Base-by-base conservation (phyloP, 2,888 invertebrate species). In the Acanthopleura granulata region DNA sequence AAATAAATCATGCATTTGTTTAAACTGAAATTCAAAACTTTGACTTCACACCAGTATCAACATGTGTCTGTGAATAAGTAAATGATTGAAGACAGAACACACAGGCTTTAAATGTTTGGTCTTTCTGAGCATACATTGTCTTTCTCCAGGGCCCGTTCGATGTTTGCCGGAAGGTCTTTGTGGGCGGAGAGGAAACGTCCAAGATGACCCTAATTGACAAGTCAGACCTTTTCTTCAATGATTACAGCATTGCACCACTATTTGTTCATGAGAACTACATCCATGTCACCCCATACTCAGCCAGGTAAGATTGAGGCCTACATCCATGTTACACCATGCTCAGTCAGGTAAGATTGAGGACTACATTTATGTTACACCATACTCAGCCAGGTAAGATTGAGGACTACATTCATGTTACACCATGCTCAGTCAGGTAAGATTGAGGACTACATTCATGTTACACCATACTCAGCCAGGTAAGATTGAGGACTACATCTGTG, bases 191-290 rank as follows among this genome's bases (percentile, higher is more conserved):
- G 27, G 87, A 89, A 77, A 87, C 85, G 0, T 80, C 83, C 3
- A 81, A 84, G 51, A 90, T 90, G 88, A 85, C 87, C 0, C 70
- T 90, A 14, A 81, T 93, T 80, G 97, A 98, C 88, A 97, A 95
- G 90, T 94, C 94, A 75, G 95, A 96, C 88, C 92, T 99, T 75
- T 99, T 99, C 92, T 99, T 99, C 91, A 94, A 96, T 87, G 99
- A 99, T 92, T 99, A 99, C 91, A 96, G 94, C 86, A 93, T 99
- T 80, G 94, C 95, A n/a, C 97, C 98, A 0, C 92, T 99, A 18
- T 99, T 99, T 91, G 97, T 99, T 0, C 98, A 99, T 86, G 99
- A 99, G 90, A 99, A 99, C 91, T 99, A 99, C 91, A 91, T 96
- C 25, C 93, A 93, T 77, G 96, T 96, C 0, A 90, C 92, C n/a